Conservation (phyloP, 2,113 vertebrate genomes). For the Genyomyrus donnyi region DNA sequence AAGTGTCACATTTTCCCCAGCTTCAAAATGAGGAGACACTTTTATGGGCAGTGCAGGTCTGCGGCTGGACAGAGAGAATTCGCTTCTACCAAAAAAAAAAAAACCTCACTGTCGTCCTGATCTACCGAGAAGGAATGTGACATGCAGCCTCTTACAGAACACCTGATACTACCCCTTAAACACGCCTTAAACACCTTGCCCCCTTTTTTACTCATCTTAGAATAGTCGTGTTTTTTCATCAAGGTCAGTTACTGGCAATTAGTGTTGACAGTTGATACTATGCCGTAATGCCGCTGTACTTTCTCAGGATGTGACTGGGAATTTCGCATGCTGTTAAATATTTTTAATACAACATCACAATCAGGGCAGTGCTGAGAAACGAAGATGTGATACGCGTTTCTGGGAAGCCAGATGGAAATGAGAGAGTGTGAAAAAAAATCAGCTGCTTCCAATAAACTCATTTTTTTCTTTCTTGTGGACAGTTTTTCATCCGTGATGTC, state of each 20-base stretch:
- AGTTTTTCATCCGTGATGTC: not conserved
- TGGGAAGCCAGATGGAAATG: not conserved
- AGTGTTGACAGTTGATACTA: not conserved
- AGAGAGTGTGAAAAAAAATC: not conserved
- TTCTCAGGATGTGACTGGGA: not conserved
- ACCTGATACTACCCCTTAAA: not conserved
- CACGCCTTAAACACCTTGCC: not conserved
- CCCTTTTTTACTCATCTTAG: not conserved
- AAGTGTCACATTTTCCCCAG: not conserved
- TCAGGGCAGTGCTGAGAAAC: not conserved
- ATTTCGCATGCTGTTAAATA: not conserved
- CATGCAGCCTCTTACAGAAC: not conserved
- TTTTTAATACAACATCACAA: not conserved
- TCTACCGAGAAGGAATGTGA: not conserved
- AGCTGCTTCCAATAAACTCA: not conserved
- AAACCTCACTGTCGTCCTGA: not conserved
- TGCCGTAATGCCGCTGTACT: not conserved
- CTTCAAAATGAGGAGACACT: not conserved
- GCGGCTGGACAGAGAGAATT: not conserved
- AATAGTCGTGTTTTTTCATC: not conserved
- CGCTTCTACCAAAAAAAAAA: not conserved
- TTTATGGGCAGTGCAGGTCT: not conserved
- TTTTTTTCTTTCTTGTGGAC: not conserved
- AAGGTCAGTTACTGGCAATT: not conserved
- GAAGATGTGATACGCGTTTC: not conserved